Evolutionary conservation across 1,140 invertebrate genomes (phyloP), one percentile per base, ranked within the genome.

Genomic region (Calephelis nemesis): DNA sequence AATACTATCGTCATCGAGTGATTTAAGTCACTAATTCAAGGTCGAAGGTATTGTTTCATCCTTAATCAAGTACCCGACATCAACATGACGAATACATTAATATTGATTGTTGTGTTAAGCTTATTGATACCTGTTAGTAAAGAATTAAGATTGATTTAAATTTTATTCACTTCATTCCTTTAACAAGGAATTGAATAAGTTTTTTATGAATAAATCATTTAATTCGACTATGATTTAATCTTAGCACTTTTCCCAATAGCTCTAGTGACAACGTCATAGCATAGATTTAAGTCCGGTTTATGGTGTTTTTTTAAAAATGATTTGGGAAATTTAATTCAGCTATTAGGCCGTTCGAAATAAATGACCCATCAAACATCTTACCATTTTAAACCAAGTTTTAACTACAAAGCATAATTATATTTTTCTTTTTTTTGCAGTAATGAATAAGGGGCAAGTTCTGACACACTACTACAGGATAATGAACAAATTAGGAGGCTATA

Each of bases 381-480:
- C 19, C n/a, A n/a, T n/a, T n/a, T n/a, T n/a, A n/a, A n/a, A 42
- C 5, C 4, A 8, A 3, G 42, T 45, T 45, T 7, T 45, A 45
- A 45, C 6, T 7, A 45, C 8, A 45, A 45, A 45, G 3, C 42
- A 4, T 30, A 30, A 30, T 30, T 1, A 30, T 7, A 42, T 42
- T 70, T 63, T 63, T 72, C 75, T 76, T 79, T 83, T 87, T 79
- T 87, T 95, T 94, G 70, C 93, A 99, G 98, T 99, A 86, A 96
- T 99, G 78, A 95, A 97, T 84, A 99, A 99, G 92, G 98, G 98
- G 6, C 98, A 99, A 92, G 97, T 99, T 40, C 93, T 99, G 89
- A 98, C 97, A 7, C 97, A 98, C 84, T 99, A 99, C 92, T 99
- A 98, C 90, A 94, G 98, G 81, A 81, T 99, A 74, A 98, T 99